Conservation (phyloP, 2,797 vertebrate genomes). For the Chaetodon trifasciatus region DNA sequence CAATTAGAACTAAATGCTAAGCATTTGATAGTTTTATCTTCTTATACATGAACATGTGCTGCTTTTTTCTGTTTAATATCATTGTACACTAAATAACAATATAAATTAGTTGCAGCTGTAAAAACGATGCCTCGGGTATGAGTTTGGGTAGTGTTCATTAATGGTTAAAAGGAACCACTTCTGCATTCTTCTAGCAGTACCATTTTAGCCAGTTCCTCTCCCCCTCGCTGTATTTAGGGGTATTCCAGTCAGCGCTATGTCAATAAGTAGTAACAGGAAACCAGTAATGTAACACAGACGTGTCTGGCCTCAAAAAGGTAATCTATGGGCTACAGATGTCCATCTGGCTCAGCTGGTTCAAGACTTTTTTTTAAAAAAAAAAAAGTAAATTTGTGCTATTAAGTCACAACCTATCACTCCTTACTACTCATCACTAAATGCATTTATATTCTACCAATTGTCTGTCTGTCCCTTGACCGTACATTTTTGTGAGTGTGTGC, state of each 20-base stretch:
- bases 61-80: not conserved
- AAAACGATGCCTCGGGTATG: not conserved
- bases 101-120: too few relatives aligned
- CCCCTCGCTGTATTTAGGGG: not conserved
- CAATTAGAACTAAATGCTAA: not conserved
- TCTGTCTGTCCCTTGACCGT: constrained; percentile 32
- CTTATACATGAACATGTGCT: not conserved
- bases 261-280: constrained; percentile 1
- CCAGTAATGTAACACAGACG: not conserved
- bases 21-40: too few relatives aligned
- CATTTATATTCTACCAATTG: constrained; percentile 41
- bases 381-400: not conserved
- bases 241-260: constrained; percentile 12
- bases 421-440: not conserved
- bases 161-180: not conserved
- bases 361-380: too few relatives aligned
- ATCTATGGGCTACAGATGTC: not conserved
- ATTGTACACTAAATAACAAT: too few relatives aligned
- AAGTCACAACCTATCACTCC: not conserved
- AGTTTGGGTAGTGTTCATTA: not conserved
- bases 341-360: not conserved
- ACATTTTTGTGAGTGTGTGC: constrained; percentile 40
- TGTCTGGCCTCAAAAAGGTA: constrained; percentile 1
- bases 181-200: not conserved
- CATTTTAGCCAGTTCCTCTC: not conserved